Base-by-base conservation (phyloP, 2,797 vertebrate species). In the Catostomus latipinnis region DNA sequence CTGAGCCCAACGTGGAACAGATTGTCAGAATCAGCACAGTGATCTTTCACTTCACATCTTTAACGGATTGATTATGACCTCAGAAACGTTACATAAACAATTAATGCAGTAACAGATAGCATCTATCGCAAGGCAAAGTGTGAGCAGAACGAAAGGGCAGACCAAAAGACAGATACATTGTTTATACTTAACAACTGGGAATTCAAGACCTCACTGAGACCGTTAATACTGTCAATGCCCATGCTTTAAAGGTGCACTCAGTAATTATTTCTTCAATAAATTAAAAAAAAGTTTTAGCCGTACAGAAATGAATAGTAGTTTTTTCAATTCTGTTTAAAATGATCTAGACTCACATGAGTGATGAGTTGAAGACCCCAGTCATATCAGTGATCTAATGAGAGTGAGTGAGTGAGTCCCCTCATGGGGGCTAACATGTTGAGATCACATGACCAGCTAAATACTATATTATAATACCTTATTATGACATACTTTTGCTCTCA, bases 51-150 rank as follows among this genome's bases (percentile, higher is more conserved):
- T 73, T 80, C 18, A 5, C 61, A 86, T 86, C 75, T 68, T 75
- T 83, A 81, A 88, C 91, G 92, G 92, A 93, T 92, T 93, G 91
- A 93, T 92, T 81, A 57, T 87, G 91, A 92, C 88, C 90, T 85
- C 57, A 50, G 87, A 87, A 86, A 87, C 86, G 84, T 90, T 91
- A 91, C 93, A 92, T 90, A 93, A 94, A 92, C 91, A 93, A 90
- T 91, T 92, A 92, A 53, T 69, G 69, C 45, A 12, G 57, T 63
- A 60, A 34, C 46, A 68, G 14, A 60, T 22, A 48, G 62, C 9
- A 9, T 58, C 22, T 81, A 56, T 46, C 3, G 7, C 6, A 6
- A 8, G 8, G 58, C 0, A 68, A 13, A 56, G 0, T 49, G 56
- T 16, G 60, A 76, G 68, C 22, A 82, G 68, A 81, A 43, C 71